A percentile compares a stretch with the other conserved stretches of the same genome.
phyloP scores from a whole-genome alignment of 2,797 vertebrate species.

The Sarcoramphus papa region DNA sequence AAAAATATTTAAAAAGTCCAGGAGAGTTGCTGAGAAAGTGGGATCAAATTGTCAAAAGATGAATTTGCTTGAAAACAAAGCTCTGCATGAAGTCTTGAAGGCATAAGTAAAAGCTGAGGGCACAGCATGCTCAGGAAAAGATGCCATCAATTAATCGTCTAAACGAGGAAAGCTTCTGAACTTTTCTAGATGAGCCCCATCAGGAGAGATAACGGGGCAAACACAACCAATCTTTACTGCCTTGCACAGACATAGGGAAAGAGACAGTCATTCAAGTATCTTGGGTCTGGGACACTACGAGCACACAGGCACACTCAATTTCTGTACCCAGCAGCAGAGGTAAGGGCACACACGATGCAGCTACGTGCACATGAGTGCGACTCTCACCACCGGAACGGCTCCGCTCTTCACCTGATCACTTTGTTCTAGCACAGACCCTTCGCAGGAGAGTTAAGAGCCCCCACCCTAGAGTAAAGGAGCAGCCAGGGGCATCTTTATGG shows the following conservation, averaged over 20 bases:
- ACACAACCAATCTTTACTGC: not conserved
- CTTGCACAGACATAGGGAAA: not conserved
- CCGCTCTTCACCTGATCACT: not conserved
- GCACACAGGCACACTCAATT: accelerated
- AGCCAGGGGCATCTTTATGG: not conserved
- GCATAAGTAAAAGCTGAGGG: not conserved
- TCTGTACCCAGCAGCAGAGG: not conserved
- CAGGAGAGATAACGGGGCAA: not conserved
- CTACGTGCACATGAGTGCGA: accelerated
- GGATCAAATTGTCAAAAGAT: not conserved
- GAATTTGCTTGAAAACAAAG: not conserved
- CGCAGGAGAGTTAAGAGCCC: not conserved
- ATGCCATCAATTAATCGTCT: not conserved
- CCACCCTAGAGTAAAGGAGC: not conserved
- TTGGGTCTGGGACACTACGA: not conserved
- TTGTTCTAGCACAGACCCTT: not conserved
- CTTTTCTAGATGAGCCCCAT: not conserved
- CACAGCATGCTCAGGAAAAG: not conserved
- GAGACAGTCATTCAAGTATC: not conserved
- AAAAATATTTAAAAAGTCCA: not conserved
- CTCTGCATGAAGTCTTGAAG: not conserved
- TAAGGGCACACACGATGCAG: too few species aligned
- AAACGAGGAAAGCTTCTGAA: not conserved
- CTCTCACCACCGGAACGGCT: not conserved
- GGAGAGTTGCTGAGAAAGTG: not conserved